phyloP scores from a whole-genome alignment of 2,797 vertebrate species.

The Sebastes dallii region DNA sequence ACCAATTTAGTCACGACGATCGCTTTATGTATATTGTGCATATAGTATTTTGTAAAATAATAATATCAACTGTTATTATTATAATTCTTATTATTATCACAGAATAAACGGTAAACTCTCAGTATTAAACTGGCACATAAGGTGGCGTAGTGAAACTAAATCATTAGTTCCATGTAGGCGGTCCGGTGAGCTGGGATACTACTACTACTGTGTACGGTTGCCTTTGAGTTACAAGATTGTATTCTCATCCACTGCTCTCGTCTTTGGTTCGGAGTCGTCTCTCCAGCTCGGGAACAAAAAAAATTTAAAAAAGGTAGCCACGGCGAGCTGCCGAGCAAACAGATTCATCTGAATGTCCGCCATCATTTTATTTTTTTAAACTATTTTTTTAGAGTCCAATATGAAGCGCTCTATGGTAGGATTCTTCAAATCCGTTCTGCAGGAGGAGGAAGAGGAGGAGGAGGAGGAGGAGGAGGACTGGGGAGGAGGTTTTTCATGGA shows the following conservation, averaged over 20 bases:
- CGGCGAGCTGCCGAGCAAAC: conserved; percentile 21
- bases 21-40: conserved; percentile 93
- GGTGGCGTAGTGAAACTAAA: conserved; percentile 72
- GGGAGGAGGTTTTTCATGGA: neutral
- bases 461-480: neutral
- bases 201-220: conserved; percentile 59
- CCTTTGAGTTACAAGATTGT: conserved; percentile 67
- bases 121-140: conserved; percentile 88
- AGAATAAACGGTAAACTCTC: conserved; percentile 74
- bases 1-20: conserved; percentile 83
- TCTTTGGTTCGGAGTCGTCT: conserved; percentile 8
- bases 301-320: neutral
- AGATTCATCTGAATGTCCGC: conserved; percentile 49
- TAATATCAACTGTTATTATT: conserved; percentile 74
- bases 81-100: conserved; percentile 50
- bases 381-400: conserved; percentile 72
- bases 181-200: conserved; percentile 39
- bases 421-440: conserved; percentile 20
- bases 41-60: conserved; percentile 88
- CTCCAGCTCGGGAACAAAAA: conserved; percentile 20
- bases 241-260: conserved; percentile 40
- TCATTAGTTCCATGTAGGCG: conserved; percentile 23
- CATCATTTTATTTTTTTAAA: conserved; percentile 72
- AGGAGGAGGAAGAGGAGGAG: neutral
- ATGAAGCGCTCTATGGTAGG: conserved; percentile 51